These are phyloP conservation scores for Pyrocephalus nanus DNA, from an alignment of 2,797 vertebrate genomes.

Conservation along the genomic window DNA sequence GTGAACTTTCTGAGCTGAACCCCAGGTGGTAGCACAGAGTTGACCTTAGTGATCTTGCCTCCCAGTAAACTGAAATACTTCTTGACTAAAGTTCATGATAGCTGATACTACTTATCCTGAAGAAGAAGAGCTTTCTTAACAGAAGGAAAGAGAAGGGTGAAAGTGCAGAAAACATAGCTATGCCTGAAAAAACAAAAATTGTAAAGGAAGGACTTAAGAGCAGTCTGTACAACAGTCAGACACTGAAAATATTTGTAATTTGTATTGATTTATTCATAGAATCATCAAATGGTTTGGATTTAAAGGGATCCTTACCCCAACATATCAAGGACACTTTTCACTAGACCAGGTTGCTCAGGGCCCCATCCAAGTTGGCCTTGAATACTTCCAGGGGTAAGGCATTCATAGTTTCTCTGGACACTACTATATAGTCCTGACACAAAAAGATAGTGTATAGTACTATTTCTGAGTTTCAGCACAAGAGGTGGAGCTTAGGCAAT, in stretches of 20 bases:
- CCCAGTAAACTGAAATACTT: background rate
- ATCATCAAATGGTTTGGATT: background rate
- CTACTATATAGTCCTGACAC: background rate
- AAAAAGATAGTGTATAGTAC: background rate
- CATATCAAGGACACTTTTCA: background rate
- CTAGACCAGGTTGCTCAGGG: background rate
- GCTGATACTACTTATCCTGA: background rate
- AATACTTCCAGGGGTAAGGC: background rate
- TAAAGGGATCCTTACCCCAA: background rate
- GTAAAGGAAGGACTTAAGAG: background rate
- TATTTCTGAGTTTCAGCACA: background rate
- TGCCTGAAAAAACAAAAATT: background rate
- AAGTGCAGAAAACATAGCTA: background rate
- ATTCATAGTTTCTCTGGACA: background rate
- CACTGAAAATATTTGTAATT: background rate
- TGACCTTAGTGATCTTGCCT: constrained; percentile 20
- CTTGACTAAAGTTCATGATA: background rate
- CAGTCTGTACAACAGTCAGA: background rate
- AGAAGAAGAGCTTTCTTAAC: background rate
- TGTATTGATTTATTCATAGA: background rate
- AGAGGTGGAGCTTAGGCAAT: background rate
- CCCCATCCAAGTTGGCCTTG: background rate
- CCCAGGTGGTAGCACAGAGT: background rate
- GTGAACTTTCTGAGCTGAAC: background rate
- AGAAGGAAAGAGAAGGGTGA: background rate